Conservation (phyloP, 1,140 invertebrate genomes). For the Plodia interpunctella region DNA sequence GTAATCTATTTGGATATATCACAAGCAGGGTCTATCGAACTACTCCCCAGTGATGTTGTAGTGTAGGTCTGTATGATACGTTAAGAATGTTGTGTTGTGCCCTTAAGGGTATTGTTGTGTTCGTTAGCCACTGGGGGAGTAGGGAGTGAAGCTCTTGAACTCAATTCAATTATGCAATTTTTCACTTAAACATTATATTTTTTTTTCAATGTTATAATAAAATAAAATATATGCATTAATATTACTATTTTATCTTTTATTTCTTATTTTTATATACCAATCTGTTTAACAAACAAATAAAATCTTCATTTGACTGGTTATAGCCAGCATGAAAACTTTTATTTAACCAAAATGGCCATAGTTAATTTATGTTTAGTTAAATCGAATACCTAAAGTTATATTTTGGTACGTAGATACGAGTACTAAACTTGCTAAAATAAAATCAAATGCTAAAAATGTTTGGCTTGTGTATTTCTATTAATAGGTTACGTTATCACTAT, state of each 20-base stretch:
- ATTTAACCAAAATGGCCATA: too few species aligned
- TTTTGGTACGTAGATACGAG: too few species aligned
- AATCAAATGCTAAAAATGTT: too few species aligned
- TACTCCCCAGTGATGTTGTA: constrained; percentile 40
- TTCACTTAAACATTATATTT: constrained; percentile 64
- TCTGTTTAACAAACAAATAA: too few species aligned
- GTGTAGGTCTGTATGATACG: constrained; percentile 41
- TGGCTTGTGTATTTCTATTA: too few species aligned
- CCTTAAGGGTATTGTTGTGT: constrained; percentile 49
- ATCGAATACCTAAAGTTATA: too few species aligned
- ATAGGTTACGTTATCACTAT: too few species aligned
- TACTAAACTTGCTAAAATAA: too few species aligned
- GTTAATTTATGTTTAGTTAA: too few species aligned
- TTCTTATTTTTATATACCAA: constrained; percentile 12
- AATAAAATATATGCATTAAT: constrained; percentile 71
- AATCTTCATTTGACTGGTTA: too few species aligned
- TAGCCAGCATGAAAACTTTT: too few species aligned
- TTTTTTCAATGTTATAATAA: constrained; percentile 71
- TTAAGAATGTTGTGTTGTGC: constrained; percentile 51
- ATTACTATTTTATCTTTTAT: constrained; percentile 42
- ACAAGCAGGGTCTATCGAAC: constrained; percentile 34
- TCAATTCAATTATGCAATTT: constrained; percentile 65
- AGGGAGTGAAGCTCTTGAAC: constrained; percentile 38
- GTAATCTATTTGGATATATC: constrained; percentile 51
- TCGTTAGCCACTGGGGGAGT: constrained; percentile 41